Evolutionary conservation across 2,113 vertebrate species (phyloP).

Genomic region (Electrona antarctica): DNA sequence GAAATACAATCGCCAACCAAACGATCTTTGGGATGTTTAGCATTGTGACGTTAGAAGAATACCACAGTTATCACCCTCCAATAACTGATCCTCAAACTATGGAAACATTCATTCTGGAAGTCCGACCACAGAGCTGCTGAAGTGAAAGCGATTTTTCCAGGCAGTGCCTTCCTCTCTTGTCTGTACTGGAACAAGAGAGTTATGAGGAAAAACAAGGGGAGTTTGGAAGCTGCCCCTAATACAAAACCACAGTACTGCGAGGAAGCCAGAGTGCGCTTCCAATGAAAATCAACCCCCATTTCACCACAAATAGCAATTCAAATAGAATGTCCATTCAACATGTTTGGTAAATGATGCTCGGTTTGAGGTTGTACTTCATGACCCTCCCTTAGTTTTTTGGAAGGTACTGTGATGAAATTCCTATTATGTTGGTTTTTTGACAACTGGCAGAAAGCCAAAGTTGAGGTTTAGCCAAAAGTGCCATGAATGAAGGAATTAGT

Average conservation of each 20-base stretch:
- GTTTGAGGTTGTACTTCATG: slow-evolving; percentile 36
- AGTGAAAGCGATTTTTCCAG: slow-evolving; percentile 42
- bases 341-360: slow-evolving; percentile 58
- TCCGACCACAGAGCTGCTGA: slow-evolving; percentile 36
- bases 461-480: slow-evolving; percentile 51
- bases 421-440: slow-evolving; percentile 43
- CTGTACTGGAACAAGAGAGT: slow-evolving; percentile 49
- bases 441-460: slow-evolving; percentile 38
- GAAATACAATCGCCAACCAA: background rate
- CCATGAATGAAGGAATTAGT: slow-evolving; percentile 49
- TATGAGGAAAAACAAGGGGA: slow-evolving; percentile 55
- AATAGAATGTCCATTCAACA: slow-evolving; percentile 45
- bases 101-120: slow-evolving; percentile 48
- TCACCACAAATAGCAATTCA: slow-evolving; percentile 48
- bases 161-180: slow-evolving; percentile 44
- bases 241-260: slow-evolving; percentile 54
- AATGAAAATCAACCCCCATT: slow-evolving; percentile 42
- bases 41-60: too few relatives aligned
- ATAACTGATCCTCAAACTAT: slow-evolving; percentile 25
- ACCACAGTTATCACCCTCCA: too few relatives aligned
- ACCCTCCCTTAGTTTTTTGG: slow-evolving; percentile 24
- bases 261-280: slow-evolving; percentile 33
- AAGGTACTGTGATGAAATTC: slow-evolving; percentile 10
- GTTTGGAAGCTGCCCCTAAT: slow-evolving; percentile 54
- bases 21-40: background rate